A percentile compares a stretch with the other conserved stretches of the same genome.
These are phyloP conservation scores for Rallus crepitans DNA, from an alignment of 2,797 vertebrate genomes.

Conservation along the genomic window DNA sequence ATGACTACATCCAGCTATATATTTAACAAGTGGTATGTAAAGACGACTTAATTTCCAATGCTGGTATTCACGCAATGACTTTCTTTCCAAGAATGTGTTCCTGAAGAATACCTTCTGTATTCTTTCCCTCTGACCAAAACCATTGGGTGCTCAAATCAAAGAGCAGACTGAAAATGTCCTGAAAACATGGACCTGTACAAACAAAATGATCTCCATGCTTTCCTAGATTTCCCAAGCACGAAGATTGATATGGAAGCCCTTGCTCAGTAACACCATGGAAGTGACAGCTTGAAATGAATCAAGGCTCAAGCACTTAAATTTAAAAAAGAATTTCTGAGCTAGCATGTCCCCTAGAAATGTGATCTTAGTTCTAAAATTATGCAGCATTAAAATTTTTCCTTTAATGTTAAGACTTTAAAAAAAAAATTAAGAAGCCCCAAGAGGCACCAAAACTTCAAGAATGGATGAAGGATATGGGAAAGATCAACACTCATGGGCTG, in stretches of 20 bases:
- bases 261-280: not conserved
- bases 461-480: not conserved
- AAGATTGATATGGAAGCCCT: not conserved
- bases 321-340: not conserved
- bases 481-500: not conserved
- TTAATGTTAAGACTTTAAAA: not conserved
- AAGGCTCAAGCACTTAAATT: not conserved
- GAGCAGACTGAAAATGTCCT: not conserved
- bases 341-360: not conserved
- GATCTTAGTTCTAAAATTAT: not conserved
- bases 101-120: not conserved
- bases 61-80: not conserved
- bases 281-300: not conserved
- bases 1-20: not conserved
- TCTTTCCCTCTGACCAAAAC: not conserved
- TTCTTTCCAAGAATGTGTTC: not conserved
- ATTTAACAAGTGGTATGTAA: not conserved
- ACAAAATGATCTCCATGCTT: not conserved
- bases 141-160: not conserved
- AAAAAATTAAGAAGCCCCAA: not conserved
- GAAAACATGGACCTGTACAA: not conserved
- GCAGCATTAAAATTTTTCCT: not conserved
- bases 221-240: not conserved
- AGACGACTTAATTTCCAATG: constrained; percentile 6
- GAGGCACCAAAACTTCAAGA: not conserved